Conservation (phyloP, 1,140 invertebrate species). For the Neuroterus valhalla region DNA sequence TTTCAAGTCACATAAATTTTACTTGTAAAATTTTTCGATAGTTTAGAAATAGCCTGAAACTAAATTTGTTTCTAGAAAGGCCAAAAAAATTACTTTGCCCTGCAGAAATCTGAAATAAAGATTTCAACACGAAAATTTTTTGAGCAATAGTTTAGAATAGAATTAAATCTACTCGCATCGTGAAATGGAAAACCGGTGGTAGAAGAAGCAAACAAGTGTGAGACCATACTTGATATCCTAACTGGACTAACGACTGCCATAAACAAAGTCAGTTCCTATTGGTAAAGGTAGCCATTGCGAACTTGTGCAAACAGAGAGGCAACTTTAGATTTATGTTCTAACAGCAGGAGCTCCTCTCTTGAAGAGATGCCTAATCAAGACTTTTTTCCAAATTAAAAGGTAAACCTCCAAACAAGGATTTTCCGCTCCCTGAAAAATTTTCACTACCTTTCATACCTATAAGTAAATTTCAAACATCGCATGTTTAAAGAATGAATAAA, state of each 20-base stretch:
- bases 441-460: too few species aligned
- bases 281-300: slow-evolving; percentile 21
- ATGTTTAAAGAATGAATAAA: too few species aligned
- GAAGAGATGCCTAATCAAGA: slow-evolving; percentile 1
- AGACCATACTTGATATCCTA: slow-evolving; percentile 23
- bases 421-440: neutral
- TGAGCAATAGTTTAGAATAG: too few species aligned
- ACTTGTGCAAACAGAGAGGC: slow-evolving; percentile 18
- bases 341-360: slow-evolving; percentile 21
- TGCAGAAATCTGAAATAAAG: too few species aligned
- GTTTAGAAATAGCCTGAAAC: too few species aligned
- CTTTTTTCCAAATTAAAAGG: slow-evolving; percentile 6
- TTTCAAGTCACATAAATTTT: too few species aligned
- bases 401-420: neutral
- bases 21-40: too few species aligned
- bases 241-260: slow-evolving; percentile 26
- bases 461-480: too few species aligned
- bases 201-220: slow-evolving; percentile 19
- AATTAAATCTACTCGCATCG: neutral
- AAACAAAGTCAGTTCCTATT: slow-evolving; percentile 29
- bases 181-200: slow-evolving; percentile 21
- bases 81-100: too few species aligned
- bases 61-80: too few species aligned
- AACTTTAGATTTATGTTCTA: slow-evolving; percentile 12
- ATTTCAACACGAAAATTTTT: too few species aligned